Evolutionary conservation across 2,888 invertebrate species (phyloP).

Genomic region (Drosophila longiperda): DNA sequence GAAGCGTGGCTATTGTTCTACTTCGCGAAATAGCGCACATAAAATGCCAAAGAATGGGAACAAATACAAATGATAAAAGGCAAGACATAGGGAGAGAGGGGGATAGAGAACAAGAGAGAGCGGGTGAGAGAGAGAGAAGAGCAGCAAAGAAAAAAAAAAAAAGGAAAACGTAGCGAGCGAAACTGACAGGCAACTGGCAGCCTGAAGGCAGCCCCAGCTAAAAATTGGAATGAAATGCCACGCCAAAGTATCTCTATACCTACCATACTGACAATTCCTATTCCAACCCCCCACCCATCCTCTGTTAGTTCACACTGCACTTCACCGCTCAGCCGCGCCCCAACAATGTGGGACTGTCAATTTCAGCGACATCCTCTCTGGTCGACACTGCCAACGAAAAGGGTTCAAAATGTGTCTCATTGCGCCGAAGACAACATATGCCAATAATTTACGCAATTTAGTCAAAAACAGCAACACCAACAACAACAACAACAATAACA

Average conservation of each 20-base stretch:
- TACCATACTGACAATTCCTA: constrained; percentile 1
- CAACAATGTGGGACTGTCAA: constrained; percentile 73
- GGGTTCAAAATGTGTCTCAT: constrained; percentile 81
- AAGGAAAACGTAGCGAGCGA: constrained; percentile 44
- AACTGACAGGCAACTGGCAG: constrained; percentile 77
- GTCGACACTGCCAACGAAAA: constrained; percentile 60
- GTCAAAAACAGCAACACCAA: constrained; percentile 43
- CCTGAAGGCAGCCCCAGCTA: constrained; percentile 27
- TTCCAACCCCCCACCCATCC: background rate
- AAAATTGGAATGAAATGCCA: constrained; percentile 64
- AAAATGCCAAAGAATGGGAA: constrained; percentile 76
- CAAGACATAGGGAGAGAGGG: background rate
- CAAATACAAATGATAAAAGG: constrained; percentile 77
- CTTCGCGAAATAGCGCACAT: constrained; percentile 78
- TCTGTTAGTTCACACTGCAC: background rate
- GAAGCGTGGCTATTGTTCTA: constrained; percentile 72
- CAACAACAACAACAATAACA: constrained; percentile 26
- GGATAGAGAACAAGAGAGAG: background rate
- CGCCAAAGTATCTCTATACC: constrained; percentile 46
- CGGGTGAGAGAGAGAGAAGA: background rate
- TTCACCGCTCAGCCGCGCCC: constrained; percentile 39
- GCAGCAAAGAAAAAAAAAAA: constrained; percentile 10
- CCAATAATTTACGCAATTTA: constrained; percentile 80
- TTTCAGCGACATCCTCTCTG: constrained; percentile 66
- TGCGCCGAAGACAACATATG: constrained; percentile 75